These are phyloP conservation scores for Spea hammondii DNA, from an alignment of 2,797 vertebrate genomes.

Conservation along the genomic window DNA sequence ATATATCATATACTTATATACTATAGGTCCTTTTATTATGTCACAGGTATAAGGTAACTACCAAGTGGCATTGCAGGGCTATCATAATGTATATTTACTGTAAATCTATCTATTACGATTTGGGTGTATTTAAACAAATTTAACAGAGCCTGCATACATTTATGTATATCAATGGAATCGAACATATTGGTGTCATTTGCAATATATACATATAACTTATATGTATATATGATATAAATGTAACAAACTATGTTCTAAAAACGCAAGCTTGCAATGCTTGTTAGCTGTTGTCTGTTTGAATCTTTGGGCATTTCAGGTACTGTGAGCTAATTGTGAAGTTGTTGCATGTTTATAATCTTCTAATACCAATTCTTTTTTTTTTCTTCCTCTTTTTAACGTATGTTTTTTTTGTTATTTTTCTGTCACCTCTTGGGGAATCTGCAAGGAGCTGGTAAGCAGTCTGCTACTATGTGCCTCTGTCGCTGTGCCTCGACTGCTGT, in stretches of 20 bases:
- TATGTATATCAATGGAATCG: no score
- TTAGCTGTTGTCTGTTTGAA: neutral
- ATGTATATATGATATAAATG: no score
- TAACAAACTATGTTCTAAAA: no score
- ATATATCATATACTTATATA: neutral
- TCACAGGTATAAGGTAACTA: neutral
- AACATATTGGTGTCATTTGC: no score
- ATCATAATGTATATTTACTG: neutral
- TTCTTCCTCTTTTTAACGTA: slow-evolving; percentile 64
- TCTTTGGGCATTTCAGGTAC: slow-evolving; percentile 36
- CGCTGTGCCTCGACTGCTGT: slow-evolving; percentile 45
- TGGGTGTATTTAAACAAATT: neutral
- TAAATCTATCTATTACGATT: neutral
- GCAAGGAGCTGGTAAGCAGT: slow-evolving; percentile 98
- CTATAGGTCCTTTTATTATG: neutral
- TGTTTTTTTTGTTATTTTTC: slow-evolving; percentile 53
- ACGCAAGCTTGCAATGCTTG: neutral
- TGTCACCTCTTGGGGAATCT: slow-evolving; percentile 82
- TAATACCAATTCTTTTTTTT: slow-evolving; percentile 66
- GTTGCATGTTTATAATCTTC: slow-evolving; percentile 77
- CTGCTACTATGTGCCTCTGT: slow-evolving; percentile 62
- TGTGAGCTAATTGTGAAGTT: slow-evolving; percentile 63
- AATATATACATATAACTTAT: no score
- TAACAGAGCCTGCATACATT: no score
- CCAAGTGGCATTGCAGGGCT: neutral